Base-by-base conservation (phyloP, 2,113 vertebrate genomes). In the Nannospalax galili region DNA sequence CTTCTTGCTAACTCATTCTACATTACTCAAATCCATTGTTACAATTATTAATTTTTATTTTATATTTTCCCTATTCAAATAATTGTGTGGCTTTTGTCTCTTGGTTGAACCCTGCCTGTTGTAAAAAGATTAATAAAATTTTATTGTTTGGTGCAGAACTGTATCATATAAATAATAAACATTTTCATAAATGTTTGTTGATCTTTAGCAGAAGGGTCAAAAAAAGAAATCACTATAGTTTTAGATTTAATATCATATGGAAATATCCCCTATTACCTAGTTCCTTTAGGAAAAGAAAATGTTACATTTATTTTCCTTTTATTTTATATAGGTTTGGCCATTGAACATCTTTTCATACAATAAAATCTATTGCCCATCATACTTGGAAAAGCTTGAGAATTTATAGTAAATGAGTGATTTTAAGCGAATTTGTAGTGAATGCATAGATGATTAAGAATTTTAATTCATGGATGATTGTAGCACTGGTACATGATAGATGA, bases 391-490 rank as follows among this genome's bases (percentile, higher is more conserved):
- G 19, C 64, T 5, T 1, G 77, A 32, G 5, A 64, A 69, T 62
- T 91, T 95, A 82, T 11, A 52, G 40, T n/a, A 93, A 94, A 82
- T 94, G n/a, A 93, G 22, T 84, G 16, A 86, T 70, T 88, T 56
- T 73, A 85, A 96, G 48, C 42, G 52, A 84, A 90, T 58, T 79
- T n/a, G 69, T 1, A 84, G 4, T 79, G 22, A 85, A 92, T 88
- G 2, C 24, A 74, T 64, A 69, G 60, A 79, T 65, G 62, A 69
- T 89, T 74, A 77, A 86, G 52, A 77, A 73, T 67, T 79, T 91
- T 91, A 87, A 91, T 58, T 92, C 56, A 67, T 45, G n/a, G 24
- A 14, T 40, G 84, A 88, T 67, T 11, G 60, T 88, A 64, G 11
- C n/a, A 84, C 28, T 14, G 15, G 67, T 87, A 37, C 15, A 72